phyloP scores from a whole-genome alignment of 2,888 invertebrate genomes.

The Leptinotarsa haldemani region DNA sequence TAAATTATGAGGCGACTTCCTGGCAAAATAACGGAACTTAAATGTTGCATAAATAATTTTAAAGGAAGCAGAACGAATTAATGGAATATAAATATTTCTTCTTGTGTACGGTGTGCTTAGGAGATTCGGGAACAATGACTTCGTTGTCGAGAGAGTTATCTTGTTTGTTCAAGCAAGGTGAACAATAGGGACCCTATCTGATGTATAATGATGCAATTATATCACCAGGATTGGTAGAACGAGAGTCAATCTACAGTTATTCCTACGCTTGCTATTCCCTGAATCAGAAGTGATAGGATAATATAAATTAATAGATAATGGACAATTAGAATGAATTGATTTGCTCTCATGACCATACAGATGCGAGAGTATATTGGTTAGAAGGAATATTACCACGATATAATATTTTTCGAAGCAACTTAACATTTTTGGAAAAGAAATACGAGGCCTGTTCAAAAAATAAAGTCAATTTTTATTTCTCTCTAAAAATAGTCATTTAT shows the following conservation, averaged over 20 bases:
- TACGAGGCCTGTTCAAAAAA: no score
- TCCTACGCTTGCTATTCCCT: neutral
- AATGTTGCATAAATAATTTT: constrained; percentile 57
- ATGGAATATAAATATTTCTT: constrained; percentile 50
- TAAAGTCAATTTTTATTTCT: no score
- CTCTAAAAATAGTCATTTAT: no score
- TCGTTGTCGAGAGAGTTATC: constrained; percentile 26
- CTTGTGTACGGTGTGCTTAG: constrained; percentile 22
- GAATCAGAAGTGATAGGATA: neutral
- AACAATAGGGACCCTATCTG: constrained; percentile 18
- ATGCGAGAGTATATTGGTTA: no score
- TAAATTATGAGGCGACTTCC: constrained; percentile 58
- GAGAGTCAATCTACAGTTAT: neutral
- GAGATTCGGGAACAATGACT: constrained; percentile 25
- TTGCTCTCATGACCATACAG: no score
- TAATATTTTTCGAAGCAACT: no score
- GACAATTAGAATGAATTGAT: no score
- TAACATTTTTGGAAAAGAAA: no score
- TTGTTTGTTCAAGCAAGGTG: constrained; percentile 34
- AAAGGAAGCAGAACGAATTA: constrained; percentile 48
- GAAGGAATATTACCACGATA: no score
- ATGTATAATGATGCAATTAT: constrained; percentile 19
- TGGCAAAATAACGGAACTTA: constrained; percentile 60
- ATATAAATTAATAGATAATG: neutral
- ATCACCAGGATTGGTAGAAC: neutral